Evolutionary conservation across 2,888 invertebrate genomes (phyloP), one percentile per base, ranked within the genome.

Genomic region (Ichneumoninae sp.): DNA sequence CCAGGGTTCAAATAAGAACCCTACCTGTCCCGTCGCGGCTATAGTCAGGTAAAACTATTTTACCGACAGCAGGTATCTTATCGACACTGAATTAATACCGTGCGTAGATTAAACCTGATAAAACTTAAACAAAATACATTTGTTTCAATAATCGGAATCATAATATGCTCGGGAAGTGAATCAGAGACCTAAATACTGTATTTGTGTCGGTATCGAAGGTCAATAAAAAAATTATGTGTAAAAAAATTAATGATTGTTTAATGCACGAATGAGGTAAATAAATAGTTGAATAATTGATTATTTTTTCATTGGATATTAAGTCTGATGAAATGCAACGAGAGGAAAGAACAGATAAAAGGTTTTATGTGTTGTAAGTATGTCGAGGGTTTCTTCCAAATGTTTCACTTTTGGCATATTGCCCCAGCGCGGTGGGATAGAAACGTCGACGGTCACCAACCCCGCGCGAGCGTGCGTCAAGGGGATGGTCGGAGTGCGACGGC

Each of bases 401-500:
- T 26, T 44, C 19, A 52, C 19, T 30, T 60, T 66, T 36, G 75
- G 75, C 66, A 76, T 65, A 26, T 13, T 36, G 75, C 52, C 52
- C 50, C 19, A 26, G 26, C 40, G 36, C 13, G 5, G 19, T 19
- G 50, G n/a, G 66, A n/a, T 40, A 13, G 66, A 52, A 66, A 65
- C 50, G 52, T 33, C 52, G 52, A 54, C 52, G 75, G 75, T 76
- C 75, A 50, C 65, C 66, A 66, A 76, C 65, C 75, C 40, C 66
- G 36, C 16, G 52, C 26, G 7, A 47, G 74, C 19, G 36, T 60
- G n/a, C 22, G 13, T 13, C 40, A 4, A n/a, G 36, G 66, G 40
- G 40, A 40, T 66, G 66, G 66, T 22, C n/a, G 52, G 66, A 65
- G 65, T 54, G 66, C 65, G 22, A 76, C 66, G 65, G 36, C 65